Evolutionary conservation across 2,888 invertebrate genomes (phyloP), one percentile per base, ranked within the genome.

Genomic region (Xylophagus ater): DNA sequence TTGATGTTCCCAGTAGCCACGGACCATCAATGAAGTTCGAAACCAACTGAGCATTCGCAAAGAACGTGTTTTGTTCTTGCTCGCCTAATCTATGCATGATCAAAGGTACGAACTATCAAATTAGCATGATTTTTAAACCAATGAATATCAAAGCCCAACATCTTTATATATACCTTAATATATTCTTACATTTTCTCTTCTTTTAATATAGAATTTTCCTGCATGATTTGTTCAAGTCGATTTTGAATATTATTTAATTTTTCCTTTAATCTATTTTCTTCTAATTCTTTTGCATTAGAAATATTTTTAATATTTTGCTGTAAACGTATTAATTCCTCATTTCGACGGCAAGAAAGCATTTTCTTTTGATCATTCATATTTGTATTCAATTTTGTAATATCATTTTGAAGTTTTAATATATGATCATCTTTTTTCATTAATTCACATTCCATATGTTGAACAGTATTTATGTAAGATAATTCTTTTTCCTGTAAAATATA

Each of bases 231-330:
- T 8, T 61, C 61, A 24, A 62, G 30, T 43, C 61, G 58, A 0
- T 50, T 18, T 37, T 63, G 59, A 2, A 60, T 39, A 3, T 52
- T 49, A 2, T 49, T 42, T 7, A 62, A 53, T 3, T 55, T 48
- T n/a, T 56, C 56, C 19, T 57, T 56, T 41, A 49, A 51, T 13
- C 56, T 48, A 20, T 59, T 59, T 17, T 55, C 49, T 17, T 63
- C 63, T 15, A 47, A 51, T 23, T 53, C 51, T 5, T 56, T 52
- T 24, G 57, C 57, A 7, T 61, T 60, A 3, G 53, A 51, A 0
- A 55, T 37, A 9, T 57, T 53, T 4, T 51, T 50, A 2, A 63
- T 33, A 15, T 52, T 56, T 12, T 59, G 56, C 17, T 62, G 56
- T 39, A 62, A 42, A 33, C 55, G 48, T 2, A 47, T 48, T 4